Evolutionary conservation across 2,888 invertebrate species (phyloP).

Genomic region (Tupiocoris notatus): DNA sequence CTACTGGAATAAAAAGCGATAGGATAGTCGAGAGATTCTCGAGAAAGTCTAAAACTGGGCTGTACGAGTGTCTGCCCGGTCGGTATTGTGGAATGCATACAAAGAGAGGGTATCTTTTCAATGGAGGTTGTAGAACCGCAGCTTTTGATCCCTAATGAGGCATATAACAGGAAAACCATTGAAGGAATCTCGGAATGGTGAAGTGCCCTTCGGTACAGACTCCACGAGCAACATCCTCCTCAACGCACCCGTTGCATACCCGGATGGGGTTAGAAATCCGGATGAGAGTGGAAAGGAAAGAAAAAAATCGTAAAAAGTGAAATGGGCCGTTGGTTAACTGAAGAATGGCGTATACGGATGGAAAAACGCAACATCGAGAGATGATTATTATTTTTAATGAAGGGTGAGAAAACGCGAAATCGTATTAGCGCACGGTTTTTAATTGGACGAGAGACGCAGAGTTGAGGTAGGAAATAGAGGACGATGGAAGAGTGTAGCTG

Average conservation of each 20-base stretch:
- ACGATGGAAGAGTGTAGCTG: not conserved
- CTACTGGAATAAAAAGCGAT: slow-evolving; percentile 6
- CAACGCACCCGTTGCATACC: not conserved
- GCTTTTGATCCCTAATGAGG: slow-evolving; percentile 46
- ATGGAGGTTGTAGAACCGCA: slow-evolving; percentile 15
- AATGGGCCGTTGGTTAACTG: slow-evolving; percentile 15
- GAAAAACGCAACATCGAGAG: slow-evolving; percentile 42
- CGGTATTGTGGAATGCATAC: slow-evolving; percentile 34
- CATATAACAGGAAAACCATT: slow-evolving; percentile 45
- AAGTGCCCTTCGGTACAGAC: slow-evolving; percentile 33
- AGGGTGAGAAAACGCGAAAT: slow-evolving; percentile 42
- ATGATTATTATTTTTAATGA: slow-evolving; percentile 44
- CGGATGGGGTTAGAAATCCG: slow-evolving; percentile 8
- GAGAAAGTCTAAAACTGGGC: slow-evolving; percentile 34
- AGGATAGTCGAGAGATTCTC: slow-evolving; percentile 37
- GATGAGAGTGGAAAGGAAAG: not conserved
- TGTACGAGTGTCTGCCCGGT: slow-evolving; percentile 13
- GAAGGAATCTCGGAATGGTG: slow-evolving; percentile 33
- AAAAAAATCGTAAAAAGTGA: not conserved
- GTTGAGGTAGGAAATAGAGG: not conserved
- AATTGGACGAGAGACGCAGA: slow-evolving; percentile 38
- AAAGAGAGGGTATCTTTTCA: slow-evolving; percentile 39
- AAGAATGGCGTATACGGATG: slow-evolving; percentile 9
- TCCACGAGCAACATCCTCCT: not conserved
- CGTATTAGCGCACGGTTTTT: slow-evolving; percentile 42